A percentile compares a stretch with the other conserved stretches of the same genome.
These are phyloP conservation scores for Climacteris rufus DNA, from an alignment of 2,113 vertebrate species.

Conservation along the genomic window DNA sequence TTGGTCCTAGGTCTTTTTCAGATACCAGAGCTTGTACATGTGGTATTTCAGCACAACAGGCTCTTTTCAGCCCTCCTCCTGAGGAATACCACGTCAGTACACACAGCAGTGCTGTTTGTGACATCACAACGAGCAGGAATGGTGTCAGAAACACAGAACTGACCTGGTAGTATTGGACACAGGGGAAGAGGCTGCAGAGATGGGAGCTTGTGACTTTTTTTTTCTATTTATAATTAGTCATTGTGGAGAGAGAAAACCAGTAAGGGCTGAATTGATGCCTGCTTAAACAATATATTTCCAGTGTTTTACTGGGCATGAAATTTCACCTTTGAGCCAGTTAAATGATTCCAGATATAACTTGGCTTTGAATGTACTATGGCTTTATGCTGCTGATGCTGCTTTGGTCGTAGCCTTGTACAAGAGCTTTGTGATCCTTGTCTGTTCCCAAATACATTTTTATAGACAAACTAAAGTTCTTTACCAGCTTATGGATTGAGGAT, in stretches of 20 bases:
- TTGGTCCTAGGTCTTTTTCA: background rate
- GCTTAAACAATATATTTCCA: constrained; percentile 38
- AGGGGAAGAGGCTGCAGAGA: background rate
- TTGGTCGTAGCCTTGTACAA: background rate
- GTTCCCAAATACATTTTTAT: background rate
- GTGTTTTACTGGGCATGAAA: constrained; percentile 13
- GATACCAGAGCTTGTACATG: background rate
- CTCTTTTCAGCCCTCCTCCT: background rate
- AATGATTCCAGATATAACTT: constrained; percentile 40
- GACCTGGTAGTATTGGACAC: background rate
- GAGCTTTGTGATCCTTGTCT: background rate
- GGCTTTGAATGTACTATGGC: background rate
- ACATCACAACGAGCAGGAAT: background rate
- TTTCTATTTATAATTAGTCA: constrained; percentile 14
- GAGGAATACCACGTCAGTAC: background rate
- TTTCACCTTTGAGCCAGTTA: constrained; percentile 59
- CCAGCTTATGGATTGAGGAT: background rate
- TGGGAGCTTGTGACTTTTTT: background rate
- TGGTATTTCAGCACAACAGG: background rate
- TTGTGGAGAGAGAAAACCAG: background rate
- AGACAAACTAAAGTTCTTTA: constrained; percentile 21
- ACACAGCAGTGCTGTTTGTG: background rate
- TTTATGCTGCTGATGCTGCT: constrained; percentile 28
- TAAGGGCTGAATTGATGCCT: background rate
- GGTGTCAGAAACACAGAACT: background rate